A percentile compares a stretch with the other conserved stretches of the same genome.
Evolutionary conservation across 2,888 invertebrate genomes (phyloP).

Genomic region (Magallana nippona): DNA sequence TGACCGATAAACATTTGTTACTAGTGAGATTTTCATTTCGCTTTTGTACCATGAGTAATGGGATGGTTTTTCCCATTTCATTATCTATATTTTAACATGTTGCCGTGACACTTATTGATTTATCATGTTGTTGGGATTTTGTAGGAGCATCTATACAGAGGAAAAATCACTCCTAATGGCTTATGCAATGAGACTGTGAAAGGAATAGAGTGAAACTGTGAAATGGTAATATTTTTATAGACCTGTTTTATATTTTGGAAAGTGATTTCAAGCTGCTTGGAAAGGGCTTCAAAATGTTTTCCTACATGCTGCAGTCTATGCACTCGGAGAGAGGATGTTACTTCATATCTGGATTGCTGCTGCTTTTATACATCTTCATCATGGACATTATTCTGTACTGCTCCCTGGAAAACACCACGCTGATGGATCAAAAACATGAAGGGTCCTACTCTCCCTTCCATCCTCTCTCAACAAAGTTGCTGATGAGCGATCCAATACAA

Average conservation of each 20-base stretch:
- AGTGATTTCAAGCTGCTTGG: background rate
- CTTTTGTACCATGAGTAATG: too few species aligned
- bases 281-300: conserved; percentile 42
- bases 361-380: conserved; percentile 61
- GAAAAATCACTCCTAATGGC: background rate
- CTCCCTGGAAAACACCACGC: conserved; percentile 59
- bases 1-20: too few species aligned
- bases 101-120: conserved; percentile 17
- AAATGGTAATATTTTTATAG: background rate
- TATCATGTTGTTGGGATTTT: conserved; percentile 19
- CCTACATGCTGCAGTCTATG: conserved; percentile 48
- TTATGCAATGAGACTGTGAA: background rate
- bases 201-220: background rate
- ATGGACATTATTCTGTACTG: conserved; percentile 67
- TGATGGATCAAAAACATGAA: conserved; percentile 52
- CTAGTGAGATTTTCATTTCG: too few species aligned
- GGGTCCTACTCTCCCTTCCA: conserved; percentile 65
- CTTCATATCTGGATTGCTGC: conserved; percentile 46
- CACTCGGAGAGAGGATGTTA: conserved; percentile 54
- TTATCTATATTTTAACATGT: conserved; percentile 12
- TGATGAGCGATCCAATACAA: conserved; percentile 91
- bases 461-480: conserved; percentile 88
- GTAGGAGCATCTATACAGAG: background rate
- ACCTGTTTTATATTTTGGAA: background rate
- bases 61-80: background rate